Percentiles rank a stretch among this genome's conserved stretches.
Conservation (phyloP, 2,797 vertebrate genomes). For the Zenarchopterus dispar region DNA sequence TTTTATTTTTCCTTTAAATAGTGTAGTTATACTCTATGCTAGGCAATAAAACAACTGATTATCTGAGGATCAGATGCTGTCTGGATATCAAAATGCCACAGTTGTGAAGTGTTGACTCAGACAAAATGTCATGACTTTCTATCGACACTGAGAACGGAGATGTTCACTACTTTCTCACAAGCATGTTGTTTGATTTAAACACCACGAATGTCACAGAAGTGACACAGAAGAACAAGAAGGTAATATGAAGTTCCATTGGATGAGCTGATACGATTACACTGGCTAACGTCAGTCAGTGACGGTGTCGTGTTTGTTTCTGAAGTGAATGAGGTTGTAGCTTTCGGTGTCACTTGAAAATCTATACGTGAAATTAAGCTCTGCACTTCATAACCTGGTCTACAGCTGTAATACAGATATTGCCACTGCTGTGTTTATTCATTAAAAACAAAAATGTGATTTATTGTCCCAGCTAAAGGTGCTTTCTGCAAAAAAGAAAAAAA, state of each 20-base stretch:
- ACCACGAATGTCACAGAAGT: neutral
- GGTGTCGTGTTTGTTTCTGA: neutral
- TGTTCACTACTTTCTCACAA: slow-evolving; percentile 20
- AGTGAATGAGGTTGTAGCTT: neutral
- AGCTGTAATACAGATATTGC: neutral
- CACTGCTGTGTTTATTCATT: neutral
- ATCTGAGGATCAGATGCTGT: slow-evolving; percentile 31
- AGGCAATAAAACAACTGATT: slow-evolving; percentile 31
- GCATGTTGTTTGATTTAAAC: slow-evolving; percentile 14
- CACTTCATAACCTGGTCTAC: neutral
- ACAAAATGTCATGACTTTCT: slow-evolving; percentile 46
- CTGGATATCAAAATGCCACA: slow-evolving; percentile 51
- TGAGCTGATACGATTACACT: neutral
- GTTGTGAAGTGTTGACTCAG: slow-evolving; percentile 37
- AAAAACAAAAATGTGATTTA: neutral
- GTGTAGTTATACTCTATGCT: slow-evolving; percentile 21
- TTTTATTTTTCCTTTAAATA: neutral
- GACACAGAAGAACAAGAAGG: slow-evolving; percentile 14
- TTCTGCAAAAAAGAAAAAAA: neutral
- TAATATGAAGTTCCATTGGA: slow-evolving; percentile 11
- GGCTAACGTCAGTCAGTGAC: slow-evolving; percentile 1
- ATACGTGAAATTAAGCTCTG: slow-evolving; percentile 4
- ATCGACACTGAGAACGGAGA: slow-evolving; percentile 40
- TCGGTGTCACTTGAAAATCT: neutral
- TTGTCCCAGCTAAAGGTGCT: no score